phyloP scores from a whole-genome alignment of 1,140 invertebrate species.

The Leguminivora glycinivorella region DNA sequence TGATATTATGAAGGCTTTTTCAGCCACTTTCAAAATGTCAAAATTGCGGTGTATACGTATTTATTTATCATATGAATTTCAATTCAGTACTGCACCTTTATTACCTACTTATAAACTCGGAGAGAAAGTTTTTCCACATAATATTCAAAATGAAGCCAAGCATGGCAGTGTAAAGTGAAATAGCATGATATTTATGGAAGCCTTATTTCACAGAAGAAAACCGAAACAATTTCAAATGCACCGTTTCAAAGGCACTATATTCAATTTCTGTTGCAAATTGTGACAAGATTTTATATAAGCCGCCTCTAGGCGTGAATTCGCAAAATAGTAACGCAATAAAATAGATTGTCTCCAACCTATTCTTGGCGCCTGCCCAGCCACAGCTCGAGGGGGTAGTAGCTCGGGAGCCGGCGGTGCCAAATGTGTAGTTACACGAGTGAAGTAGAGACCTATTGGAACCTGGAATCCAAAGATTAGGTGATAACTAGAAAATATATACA shows the following conservation, averaged over 20 bases:
- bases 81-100: too few species aligned
- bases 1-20: too few species aligned
- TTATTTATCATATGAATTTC: too few species aligned
- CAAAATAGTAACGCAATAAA: conserved; percentile 25
- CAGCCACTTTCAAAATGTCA: too few species aligned
- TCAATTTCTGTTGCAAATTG: conserved; percentile 25
- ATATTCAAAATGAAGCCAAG: neutral
- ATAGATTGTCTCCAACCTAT: conserved; percentile 25
- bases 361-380: conserved; percentile 19
- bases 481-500: too few species aligned
- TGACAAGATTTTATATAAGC: conserved; percentile 26
- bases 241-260: conserved; percentile 24
- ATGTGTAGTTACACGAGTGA: too few species aligned
- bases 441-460: too few species aligned
- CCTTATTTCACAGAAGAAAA: conserved; percentile 6
- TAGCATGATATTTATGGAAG: neutral
- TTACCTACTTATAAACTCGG: too few species aligned
- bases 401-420: too few species aligned
- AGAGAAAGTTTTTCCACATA: neutral
- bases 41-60: too few species aligned
- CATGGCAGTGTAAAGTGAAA: neutral
- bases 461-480: too few species aligned
- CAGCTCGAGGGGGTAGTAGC: conserved; percentile 6
- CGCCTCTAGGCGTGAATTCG: conserved; percentile 23
- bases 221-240: conserved; percentile 21